Percentiles rank a stretch among this genome's conserved stretches.
These are phyloP conservation scores for Tychaedon coryphoeus DNA, from an alignment of 2,113 vertebrate genomes.

Conservation along the genomic window DNA sequence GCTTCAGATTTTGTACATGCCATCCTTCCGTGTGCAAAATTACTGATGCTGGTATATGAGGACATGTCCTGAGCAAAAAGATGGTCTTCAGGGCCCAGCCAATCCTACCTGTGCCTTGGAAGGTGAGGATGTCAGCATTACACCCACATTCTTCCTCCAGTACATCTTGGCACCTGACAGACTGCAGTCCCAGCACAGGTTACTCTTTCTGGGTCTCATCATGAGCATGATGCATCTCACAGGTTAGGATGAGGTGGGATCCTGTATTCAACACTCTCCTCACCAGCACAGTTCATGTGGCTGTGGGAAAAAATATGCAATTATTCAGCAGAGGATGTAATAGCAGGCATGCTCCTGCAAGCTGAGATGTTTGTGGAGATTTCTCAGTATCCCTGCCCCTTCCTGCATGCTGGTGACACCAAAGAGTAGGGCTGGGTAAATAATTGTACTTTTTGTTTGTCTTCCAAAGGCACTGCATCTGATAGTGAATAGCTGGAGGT, in stretches of 20 bases:
- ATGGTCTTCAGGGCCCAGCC: neutral
- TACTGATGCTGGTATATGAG: rapidly evolving
- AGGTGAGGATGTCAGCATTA: neutral
- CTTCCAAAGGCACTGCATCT: neutral
- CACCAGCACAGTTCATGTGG: neutral
- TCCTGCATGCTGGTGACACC: neutral
- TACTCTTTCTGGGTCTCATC: neutral
- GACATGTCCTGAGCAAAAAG: neutral
- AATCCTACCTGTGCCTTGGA: neutral
- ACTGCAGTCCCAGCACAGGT: neutral
- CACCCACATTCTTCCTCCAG: neutral
- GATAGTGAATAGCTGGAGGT: constrained; percentile 8
- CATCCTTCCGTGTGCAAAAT: neutral
- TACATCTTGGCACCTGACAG: neutral
- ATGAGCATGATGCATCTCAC: neutral
- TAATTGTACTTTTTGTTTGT: constrained; percentile 28
- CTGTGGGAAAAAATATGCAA: neutral
- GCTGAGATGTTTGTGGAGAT: neutral
- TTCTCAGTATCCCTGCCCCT: neutral
- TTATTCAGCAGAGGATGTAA: neutral
- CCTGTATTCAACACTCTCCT: neutral
- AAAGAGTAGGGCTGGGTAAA: neutral
- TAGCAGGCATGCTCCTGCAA: constrained; percentile 31
- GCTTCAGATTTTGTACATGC: neutral
- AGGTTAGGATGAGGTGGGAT: neutral